phyloP scores from a whole-genome alignment of 2,888 invertebrate genomes.

The Apamea monoglypha region DNA sequence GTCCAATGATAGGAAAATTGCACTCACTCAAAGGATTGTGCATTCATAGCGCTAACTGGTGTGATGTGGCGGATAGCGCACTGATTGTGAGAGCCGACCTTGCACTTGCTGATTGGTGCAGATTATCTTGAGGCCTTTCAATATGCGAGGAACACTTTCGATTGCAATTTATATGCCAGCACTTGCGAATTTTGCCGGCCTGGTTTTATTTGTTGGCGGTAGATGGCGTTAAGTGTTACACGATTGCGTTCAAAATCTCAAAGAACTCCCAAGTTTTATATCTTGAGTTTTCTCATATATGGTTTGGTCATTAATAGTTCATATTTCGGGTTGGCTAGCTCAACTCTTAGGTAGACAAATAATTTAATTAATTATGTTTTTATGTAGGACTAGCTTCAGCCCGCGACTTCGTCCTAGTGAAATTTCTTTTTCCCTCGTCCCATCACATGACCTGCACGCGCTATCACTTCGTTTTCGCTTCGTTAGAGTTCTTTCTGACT shows the following conservation, averaged over 20 bases:
- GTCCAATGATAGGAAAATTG: conserved; percentile 62
- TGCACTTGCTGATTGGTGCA: conserved; percentile 38
- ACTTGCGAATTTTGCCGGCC: background rate
- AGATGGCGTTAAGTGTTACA: conserved; percentile 37
- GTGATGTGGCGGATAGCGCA: conserved; percentile 6
- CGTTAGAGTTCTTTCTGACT: too few relatives aligned
- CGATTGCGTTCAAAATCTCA: background rate
- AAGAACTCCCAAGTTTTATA: background rate
- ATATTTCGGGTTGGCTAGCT: background rate
- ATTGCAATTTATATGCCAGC: background rate
- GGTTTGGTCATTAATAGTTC: background rate
- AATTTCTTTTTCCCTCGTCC: too few relatives aligned
- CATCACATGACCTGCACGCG: too few relatives aligned
- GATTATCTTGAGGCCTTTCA: conserved; percentile 16
- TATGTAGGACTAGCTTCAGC: too few relatives aligned
- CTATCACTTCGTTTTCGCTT: too few relatives aligned
- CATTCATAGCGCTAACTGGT: conserved; percentile 40
- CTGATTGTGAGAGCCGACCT: conserved; percentile 21
- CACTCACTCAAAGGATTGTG: conserved; percentile 47
- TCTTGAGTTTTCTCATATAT: background rate
- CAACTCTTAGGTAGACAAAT: background rate
- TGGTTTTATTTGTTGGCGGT: background rate
- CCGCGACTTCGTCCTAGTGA: too few relatives aligned
- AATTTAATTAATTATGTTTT: background rate
- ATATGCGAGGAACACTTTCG: conserved; percentile 20